Evolutionary conservation across 2,797 vertebrate species (phyloP).

Genomic region (Pseudopleuronectes americanus): DNA sequence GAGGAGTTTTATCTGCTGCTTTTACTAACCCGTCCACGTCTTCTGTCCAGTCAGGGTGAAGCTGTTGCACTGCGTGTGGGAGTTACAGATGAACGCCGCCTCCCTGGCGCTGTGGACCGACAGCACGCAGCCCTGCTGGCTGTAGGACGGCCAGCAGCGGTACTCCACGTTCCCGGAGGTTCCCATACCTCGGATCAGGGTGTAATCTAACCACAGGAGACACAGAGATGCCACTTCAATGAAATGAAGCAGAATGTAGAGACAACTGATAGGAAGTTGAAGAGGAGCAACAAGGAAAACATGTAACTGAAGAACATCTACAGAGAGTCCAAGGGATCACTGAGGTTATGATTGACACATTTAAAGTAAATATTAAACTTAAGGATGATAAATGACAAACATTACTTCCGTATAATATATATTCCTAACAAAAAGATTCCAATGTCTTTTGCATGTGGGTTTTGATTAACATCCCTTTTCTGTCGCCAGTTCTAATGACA

Average conservation of each 20-base stretch:
- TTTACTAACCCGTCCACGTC: conserved; percentile 89
- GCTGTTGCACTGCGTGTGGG: conserved; percentile 85
- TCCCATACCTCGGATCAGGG: conserved; percentile 81
- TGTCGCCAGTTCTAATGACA: too few species aligned
- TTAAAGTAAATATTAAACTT: not conserved
- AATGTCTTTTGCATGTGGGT: too few species aligned
- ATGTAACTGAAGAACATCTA: not conserved
- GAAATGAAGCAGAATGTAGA: conserved; percentile 6
- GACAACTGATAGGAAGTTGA: conserved; percentile 12
- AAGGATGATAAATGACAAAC: not conserved
- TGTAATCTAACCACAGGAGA: conserved; percentile 83
- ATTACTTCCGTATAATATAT: not conserved
- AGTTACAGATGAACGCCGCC: conserved; percentile 86
- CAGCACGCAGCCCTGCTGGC: conserved; percentile 87
- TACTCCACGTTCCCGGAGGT: conserved; percentile 82
- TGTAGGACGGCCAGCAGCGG: conserved; percentile 92
- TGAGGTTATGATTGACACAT: too few species aligned
- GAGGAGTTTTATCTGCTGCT: not conserved
- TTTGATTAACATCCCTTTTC: too few species aligned
- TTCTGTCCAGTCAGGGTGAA: conserved; percentile 84
- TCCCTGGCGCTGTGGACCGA: conserved; percentile 86
- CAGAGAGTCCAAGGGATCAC: not conserved
- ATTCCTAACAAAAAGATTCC: too few species aligned
- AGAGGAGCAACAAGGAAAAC: not conserved
- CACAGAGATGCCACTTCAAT: conserved; percentile 41